A percentile compares a stretch with the other conserved stretches of the same genome.
phyloP scores from a whole-genome alignment of 2,888 invertebrate species.

The Octodonta nipae region DNA sequence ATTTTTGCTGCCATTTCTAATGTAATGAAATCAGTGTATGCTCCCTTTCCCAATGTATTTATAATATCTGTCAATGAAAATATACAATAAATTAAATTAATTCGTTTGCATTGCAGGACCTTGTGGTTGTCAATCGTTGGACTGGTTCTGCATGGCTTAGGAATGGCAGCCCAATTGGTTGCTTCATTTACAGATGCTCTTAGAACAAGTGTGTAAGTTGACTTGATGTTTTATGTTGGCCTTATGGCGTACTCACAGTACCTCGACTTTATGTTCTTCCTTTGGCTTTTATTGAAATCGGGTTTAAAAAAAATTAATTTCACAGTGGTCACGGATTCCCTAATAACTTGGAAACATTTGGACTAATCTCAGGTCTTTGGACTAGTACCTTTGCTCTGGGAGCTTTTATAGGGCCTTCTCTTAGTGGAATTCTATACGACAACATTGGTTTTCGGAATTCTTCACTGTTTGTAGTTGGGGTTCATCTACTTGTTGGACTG shows the following conservation, averaged over 20 bases:
- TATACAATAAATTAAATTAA: background rate
- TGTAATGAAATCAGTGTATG: no score
- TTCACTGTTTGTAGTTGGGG: constrained; percentile 54
- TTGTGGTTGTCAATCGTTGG: constrained; percentile 57
- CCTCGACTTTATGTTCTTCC: background rate
- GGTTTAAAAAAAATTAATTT: constrained; percentile 6
- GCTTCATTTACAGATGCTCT: constrained; percentile 77
- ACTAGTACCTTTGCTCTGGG: constrained; percentile 82
- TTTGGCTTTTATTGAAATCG: background rate
- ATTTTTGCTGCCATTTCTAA: no score
- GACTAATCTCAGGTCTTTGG: constrained; percentile 80
- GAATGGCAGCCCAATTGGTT: constrained; percentile 71
- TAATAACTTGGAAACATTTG: constrained; percentile 78
- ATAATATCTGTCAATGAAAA: no score
- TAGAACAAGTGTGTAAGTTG: constrained; percentile 67
- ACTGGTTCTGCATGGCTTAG: constrained; percentile 65
- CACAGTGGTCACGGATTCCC: constrained; percentile 59
- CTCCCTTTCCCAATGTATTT: no score
- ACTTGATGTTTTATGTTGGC: background rate
- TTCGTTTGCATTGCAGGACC: constrained; percentile 36
- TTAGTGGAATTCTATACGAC: constrained; percentile 61
- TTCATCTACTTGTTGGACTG: constrained; percentile 50
- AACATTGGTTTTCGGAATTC: constrained; percentile 56
- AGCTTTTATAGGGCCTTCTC: constrained; percentile 69
- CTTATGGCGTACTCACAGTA: background rate